phyloP scores from a whole-genome alignment of 2,797 vertebrate species.

The Chelmon rostratus region DNA sequence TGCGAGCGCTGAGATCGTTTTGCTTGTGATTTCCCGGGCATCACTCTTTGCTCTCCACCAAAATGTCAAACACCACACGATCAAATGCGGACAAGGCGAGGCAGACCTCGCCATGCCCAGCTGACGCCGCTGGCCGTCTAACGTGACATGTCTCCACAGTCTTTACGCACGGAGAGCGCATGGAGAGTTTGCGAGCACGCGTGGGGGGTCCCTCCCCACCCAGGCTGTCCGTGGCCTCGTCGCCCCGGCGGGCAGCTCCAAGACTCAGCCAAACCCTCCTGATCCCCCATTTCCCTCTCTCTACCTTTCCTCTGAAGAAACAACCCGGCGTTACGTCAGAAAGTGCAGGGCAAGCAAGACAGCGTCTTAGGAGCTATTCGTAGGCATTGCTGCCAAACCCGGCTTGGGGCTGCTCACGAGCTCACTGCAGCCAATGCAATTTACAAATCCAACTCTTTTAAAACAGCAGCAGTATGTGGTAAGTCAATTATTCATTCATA shows the following conservation, averaged over 20 bases:
- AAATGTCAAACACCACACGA: constrained; percentile 31
- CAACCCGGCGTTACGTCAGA: constrained; percentile 86
- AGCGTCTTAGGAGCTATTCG: constrained; percentile 84
- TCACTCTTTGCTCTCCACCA: constrained; percentile 20
- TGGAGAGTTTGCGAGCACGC: constrained; percentile 54
- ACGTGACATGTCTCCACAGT: constrained; percentile 52
- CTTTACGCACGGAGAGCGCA: constrained; percentile 78
- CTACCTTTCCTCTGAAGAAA: constrained; percentile 82
- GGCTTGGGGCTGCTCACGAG: constrained; percentile 79
- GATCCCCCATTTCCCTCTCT: constrained; percentile 73
- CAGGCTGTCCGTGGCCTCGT: constrained; percentile 65
- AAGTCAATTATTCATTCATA: constrained; percentile 79
- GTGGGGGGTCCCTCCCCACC: constrained; percentile 64
- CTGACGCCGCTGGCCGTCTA: constrained; percentile 42
- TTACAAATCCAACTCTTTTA: constrained; percentile 74
- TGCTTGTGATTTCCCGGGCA: constrained; percentile 3
- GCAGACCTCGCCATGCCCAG: constrained; percentile 32
- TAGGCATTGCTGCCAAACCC: constrained; percentile 83
- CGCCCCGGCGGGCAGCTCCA: constrained; percentile 70
- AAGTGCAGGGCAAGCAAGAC: constrained; percentile 87
- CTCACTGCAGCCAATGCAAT: constrained; percentile 80
- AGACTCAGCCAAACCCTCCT: constrained; percentile 64
- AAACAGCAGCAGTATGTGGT: constrained; percentile 81
- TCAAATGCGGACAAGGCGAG: constrained; percentile 19
- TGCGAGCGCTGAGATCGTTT: not conserved